Conservation (phyloP, 2,888 invertebrate genomes). For the Pheosia tremula region DNA sequence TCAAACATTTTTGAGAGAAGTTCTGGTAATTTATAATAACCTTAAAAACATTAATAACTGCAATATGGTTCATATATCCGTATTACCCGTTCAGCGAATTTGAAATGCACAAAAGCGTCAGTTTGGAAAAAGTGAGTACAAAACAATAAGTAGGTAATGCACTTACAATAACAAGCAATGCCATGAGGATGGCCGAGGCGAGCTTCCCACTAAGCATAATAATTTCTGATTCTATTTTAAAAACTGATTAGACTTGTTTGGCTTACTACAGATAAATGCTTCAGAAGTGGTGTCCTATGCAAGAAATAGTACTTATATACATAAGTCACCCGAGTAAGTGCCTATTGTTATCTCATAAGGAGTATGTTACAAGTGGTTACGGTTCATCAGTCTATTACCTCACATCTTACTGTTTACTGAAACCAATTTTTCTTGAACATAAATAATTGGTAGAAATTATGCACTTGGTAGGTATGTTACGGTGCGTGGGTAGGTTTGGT, state of each 20-base stretch:
- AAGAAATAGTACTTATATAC: constrained; percentile 45
- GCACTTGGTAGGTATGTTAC: too few relatives aligned
- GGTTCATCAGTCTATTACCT: too few relatives aligned
- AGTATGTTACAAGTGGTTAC: too few relatives aligned
- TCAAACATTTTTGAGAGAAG: constrained; percentile 64
- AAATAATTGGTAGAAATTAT: too few relatives aligned
- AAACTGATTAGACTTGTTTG: constrained; percentile 11
- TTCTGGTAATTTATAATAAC: constrained; percentile 61
- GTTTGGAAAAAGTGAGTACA: constrained; percentile 67
- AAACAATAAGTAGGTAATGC: not conserved
- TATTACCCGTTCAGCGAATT: constrained; percentile 65
- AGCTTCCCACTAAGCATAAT: constrained; percentile 23
- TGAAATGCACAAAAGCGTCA: constrained; percentile 76
- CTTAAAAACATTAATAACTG: constrained; percentile 59
- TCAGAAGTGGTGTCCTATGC: constrained; percentile 60
- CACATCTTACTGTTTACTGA: too few relatives aligned
- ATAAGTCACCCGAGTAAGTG: constrained; percentile 60
- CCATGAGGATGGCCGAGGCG: constrained; percentile 12
- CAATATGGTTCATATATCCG: constrained; percentile 68
- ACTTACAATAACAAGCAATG: constrained; percentile 26
- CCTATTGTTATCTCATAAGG: constrained; percentile 2
- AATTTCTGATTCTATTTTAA: constrained; percentile 10
- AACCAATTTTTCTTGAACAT: too few relatives aligned
- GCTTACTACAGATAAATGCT: constrained; percentile 55
- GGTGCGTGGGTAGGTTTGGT: too few relatives aligned